These are phyloP conservation scores for Dyspetes luteomarginatus DNA, from an alignment of 2,888 invertebrate species.

Conservation along the genomic window DNA sequence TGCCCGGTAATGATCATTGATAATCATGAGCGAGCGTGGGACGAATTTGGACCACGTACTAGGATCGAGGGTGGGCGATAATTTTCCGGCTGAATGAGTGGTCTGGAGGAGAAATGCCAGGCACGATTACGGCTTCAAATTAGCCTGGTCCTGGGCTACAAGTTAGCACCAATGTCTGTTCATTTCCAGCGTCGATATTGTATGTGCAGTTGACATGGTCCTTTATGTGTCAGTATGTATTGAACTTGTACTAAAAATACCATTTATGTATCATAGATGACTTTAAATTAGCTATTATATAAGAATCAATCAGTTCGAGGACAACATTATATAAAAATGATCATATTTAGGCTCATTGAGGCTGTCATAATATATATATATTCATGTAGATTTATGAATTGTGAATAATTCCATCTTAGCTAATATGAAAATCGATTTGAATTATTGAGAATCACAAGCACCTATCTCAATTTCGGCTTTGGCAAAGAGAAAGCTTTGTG, in stretches of 20 bases:
- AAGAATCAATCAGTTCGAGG: no score
- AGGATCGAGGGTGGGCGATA: slow-evolving; percentile 60
- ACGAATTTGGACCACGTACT: slow-evolving; percentile 54
- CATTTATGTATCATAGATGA: no score
- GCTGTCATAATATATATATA: no score
- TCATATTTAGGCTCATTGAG: no score
- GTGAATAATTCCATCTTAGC: slow-evolving; percentile 4
- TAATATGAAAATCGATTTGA: background rate
- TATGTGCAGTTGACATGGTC: background rate
- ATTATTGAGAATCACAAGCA: background rate
- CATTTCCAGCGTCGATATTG: background rate
- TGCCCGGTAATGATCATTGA: slow-evolving; percentile 68
- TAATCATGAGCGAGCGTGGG: slow-evolving; percentile 65
- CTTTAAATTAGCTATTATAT: no score
- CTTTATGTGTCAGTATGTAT: slow-evolving; percentile 9
- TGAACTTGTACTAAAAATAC: no score
- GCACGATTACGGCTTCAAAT: slow-evolving; percentile 67
- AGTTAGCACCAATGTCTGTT: slow-evolving; percentile 30
- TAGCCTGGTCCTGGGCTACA: slow-evolving; percentile 54
- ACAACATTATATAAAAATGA: no score
- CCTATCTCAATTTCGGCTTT: no score
- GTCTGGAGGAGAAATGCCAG: slow-evolving; percentile 65
- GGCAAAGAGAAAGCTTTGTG: no score
- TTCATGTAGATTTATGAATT: no score
- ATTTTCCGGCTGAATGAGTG: slow-evolving; percentile 64